Base-by-base conservation (phyloP, 2,113 vertebrate genomes). In the Macquaria australasica region DNA sequence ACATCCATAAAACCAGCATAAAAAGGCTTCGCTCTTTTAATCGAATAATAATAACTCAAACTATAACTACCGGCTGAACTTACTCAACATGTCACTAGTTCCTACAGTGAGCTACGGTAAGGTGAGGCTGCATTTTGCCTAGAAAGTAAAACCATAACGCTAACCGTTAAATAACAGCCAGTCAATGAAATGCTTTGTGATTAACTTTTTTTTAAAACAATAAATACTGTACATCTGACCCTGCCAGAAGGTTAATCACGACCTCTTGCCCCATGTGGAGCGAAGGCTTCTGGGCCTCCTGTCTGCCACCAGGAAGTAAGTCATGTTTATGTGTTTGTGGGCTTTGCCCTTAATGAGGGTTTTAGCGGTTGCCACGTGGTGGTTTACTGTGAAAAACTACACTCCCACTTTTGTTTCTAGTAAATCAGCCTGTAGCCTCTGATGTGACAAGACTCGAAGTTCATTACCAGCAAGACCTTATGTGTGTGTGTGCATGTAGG, bases 381-480 rank as follows among this genome's bases (percentile, higher is more conserved):
- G 60, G 2, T 69, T 80, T 60, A 64, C 23, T 10, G 37, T 43
- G 34, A 66, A 81, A 75, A 14, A 23, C 45, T 39, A 25, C 37
- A 63, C 83, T 25, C 2, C 55, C 5, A 10, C 25, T 79, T 80
- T 75, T 21, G 48, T 71, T 79, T 79, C 43, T 12, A 64, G 69
- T 78, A 86, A 78, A 84, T 85, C 72, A 83, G 66, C 64, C 21
- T 8, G 45, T 3, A 31, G 53, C 28, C 48, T 80, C 53, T 84
- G 81, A 84, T 74, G 75, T 80, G 81, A 66, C 82, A 20, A 72
- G 67, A 68, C 23, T 71, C 68, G 53, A 53, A 71, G 87, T 69
- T 86, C 58, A 50, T 25, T 51, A 1, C 10, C 66, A 48, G 34
- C 1, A 1, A 50, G 64, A 88, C 87, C 62, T 68, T 55, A 20